Base-by-base conservation (phyloP, 2,888 invertebrate species). In the Sesamia inferens region DNA sequence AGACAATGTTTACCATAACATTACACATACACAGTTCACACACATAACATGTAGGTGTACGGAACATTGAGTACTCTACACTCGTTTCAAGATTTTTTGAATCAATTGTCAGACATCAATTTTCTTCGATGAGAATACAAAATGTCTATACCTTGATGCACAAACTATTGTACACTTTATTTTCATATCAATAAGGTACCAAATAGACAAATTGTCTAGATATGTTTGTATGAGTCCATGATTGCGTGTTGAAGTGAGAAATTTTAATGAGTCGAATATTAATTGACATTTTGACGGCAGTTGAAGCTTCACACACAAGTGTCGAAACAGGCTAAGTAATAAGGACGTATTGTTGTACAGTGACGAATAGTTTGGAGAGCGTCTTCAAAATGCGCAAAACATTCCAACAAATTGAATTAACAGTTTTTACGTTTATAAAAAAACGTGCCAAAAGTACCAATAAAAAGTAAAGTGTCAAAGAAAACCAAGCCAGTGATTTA, bases 51-150 rank as follows among this genome's bases (percentile, higher is more conserved):
- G 5, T 39, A 39, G 39, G n/a, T 57, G 61, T 83, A 84, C 88
- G 81, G 87, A 88, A 82, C 86, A 44, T 48, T 2, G 47, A 74
- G 70, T 71, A 61, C 59, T 51, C 66, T 71, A 74, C 73, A 67
- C 76, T 78, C 64, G 72, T 82, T 78, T 71, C 74, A 68, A 72
- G 81, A 76, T 74, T 87, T 88, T 87, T 79, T 74, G 57, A 76
- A 82, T 85, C 76, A 83, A 89, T 85, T 85, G 86, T 88, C 83
- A 77, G 85, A 85, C 92, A 89, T 92, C 94, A 94, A 94, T 95
- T 95, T 94, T 92, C 87, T 92, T 86, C 90, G 92, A 94, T 95
- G 94, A 95, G 91, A 92, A 89, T 92, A 87, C 92, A 90, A 91
- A 92, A 92, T 85, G 67, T 78, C 76, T 51, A 19, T 68, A 71